Evolutionary conservation across 1,140 invertebrate species (phyloP).

Genomic region (Drosophila burlai): DNA sequence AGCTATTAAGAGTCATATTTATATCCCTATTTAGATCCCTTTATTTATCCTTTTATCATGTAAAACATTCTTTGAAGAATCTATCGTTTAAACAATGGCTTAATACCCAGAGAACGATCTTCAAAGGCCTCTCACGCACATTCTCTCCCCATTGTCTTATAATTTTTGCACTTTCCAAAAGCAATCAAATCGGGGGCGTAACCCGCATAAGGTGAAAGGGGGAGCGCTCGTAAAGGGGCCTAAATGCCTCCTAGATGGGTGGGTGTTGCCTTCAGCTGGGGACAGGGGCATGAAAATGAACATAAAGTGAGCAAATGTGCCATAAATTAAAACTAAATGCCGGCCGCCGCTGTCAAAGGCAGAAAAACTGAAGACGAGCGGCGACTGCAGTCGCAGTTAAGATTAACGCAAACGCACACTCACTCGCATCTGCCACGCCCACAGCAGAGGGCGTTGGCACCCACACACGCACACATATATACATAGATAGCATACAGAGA

Average conservation of each 20-base stretch:
- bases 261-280: slow-evolving; percentile 21
- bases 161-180: slow-evolving; percentile 26
- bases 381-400: slow-evolving; percentile 67
- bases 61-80: not conserved
- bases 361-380: slow-evolving; percentile 60
- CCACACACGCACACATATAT: slow-evolving; percentile 21
- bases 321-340: slow-evolving; percentile 84
- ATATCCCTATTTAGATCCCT: not conserved
- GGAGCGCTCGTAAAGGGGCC: slow-evolving; percentile 1
- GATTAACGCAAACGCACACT: slow-evolving; percentile 61
- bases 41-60: not conserved
- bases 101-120: slow-evolving; percentile 3
- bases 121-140: slow-evolving; percentile 16
- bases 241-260: slow-evolving; percentile 9
- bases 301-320: slow-evolving; percentile 67
- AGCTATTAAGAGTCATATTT: not conserved
- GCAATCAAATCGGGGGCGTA: slow-evolving; percentile 44
- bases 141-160: slow-evolving; percentile 16
- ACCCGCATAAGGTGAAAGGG: slow-evolving; percentile 22
- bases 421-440: slow-evolving; percentile 50
- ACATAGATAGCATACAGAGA: slow-evolving; percentile 1
- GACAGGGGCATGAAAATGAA: slow-evolving; percentile 32
- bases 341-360: slow-evolving; percentile 69
- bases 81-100: too few species aligned
- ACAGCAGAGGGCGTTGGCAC: slow-evolving; percentile 55